Percentiles rank a stretch among this genome's conserved stretches.
These are phyloP conservation scores for Mesembrinibis cayennensis DNA, from an alignment of 2,113 vertebrate genomes.

Conservation along the genomic window DNA sequence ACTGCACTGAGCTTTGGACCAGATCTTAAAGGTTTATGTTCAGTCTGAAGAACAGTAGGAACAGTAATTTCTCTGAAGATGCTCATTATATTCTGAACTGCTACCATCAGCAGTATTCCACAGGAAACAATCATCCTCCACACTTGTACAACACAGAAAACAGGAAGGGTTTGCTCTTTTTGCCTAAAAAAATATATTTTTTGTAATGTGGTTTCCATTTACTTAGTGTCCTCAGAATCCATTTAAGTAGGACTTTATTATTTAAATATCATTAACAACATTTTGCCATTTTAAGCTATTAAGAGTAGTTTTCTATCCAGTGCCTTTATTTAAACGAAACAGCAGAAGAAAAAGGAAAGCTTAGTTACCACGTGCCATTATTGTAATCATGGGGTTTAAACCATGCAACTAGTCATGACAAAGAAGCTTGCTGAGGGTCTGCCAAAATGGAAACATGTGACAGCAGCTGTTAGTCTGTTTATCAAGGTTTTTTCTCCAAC, in stretches of 20 bases:
- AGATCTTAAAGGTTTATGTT: neutral
- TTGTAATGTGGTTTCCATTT: neutral
- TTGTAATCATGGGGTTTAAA: neutral
- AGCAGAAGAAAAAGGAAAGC: neutral
- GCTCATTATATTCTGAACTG: neutral
- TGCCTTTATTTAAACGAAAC: neutral
- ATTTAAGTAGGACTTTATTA: neutral
- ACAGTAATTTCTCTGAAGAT: neutral
- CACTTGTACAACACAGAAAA: neutral
- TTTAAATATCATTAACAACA: neutral
- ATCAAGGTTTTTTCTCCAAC: neutral
- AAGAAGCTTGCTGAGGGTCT: neutral
- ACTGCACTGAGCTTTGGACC: neutral
- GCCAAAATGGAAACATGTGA: neutral
- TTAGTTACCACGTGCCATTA: neutral
- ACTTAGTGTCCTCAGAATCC: neutral
- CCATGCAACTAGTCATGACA: neutral
- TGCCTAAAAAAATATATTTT: neutral
- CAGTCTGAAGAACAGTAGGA: neutral
- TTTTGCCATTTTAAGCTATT: neutral
- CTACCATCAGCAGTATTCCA: neutral
- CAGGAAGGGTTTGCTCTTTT: neutral
- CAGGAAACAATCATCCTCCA: neutral
- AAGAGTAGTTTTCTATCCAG: neutral
- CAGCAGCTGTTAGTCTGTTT: neutral